Evolutionary conservation across 2,888 invertebrate species (phyloP).

Genomic region (Gerris lacustris): DNA sequence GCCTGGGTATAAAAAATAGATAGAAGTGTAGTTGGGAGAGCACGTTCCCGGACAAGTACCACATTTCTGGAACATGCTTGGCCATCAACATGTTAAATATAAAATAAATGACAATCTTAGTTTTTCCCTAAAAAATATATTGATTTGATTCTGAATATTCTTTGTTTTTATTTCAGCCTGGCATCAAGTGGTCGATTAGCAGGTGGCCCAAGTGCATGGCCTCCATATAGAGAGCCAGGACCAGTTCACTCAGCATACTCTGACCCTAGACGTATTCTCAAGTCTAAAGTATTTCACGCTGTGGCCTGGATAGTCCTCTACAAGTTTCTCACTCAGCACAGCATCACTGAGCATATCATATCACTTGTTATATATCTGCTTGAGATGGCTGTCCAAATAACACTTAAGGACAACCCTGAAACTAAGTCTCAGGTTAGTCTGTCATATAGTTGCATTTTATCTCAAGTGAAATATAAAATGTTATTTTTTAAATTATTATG

Average conservation of each 20-base stretch:
- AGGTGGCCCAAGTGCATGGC: slow-evolving; percentile 55
- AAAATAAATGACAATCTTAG: too few relatives aligned
- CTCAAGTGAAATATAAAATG: too few relatives aligned
- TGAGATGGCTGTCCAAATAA: slow-evolving; percentile 52
- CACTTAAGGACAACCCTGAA: slow-evolving; percentile 1
- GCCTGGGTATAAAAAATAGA: too few relatives aligned
- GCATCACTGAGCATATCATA: slow-evolving; percentile 75
- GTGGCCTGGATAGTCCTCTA: slow-evolving; percentile 70
- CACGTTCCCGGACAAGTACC: too few relatives aligned
- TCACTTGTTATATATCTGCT: slow-evolving; percentile 76
- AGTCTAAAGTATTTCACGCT: slow-evolving; percentile 54
- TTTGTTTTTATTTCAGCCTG: slow-evolving; percentile 39
- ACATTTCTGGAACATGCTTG: too few relatives aligned
- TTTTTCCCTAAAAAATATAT: too few relatives aligned
- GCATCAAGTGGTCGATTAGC: slow-evolving; percentile 47
- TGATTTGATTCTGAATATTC: too few relatives aligned
- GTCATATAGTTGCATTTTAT: too few relatives aligned
- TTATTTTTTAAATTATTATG: too few relatives aligned
- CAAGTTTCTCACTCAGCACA: slow-evolving; percentile 62
- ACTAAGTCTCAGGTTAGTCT: background rate
- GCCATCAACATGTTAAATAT: too few relatives aligned
- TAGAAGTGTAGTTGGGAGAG: too few relatives aligned
- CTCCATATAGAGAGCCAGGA: slow-evolving; percentile 63
- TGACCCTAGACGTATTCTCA: slow-evolving; percentile 52
- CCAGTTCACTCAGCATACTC: slow-evolving; percentile 50